phyloP scores from a whole-genome alignment of 1,140 invertebrate species.

The Mya arenaria region DNA sequence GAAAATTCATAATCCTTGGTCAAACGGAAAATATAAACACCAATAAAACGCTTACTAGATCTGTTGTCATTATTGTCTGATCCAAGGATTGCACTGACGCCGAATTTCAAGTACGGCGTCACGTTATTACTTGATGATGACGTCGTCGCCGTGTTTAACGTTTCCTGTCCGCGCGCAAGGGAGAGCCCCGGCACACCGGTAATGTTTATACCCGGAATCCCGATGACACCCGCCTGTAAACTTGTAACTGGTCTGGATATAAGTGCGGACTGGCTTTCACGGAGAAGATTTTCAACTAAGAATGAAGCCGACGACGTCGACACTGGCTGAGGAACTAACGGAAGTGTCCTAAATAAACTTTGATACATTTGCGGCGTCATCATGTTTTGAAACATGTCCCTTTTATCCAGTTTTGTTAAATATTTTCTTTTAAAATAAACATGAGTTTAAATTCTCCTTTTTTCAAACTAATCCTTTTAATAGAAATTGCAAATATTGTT shows the following conservation, averaged over 20 bases:
- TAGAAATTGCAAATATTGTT: too few species aligned
- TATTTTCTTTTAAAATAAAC: too few species aligned
- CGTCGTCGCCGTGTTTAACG: background rate
- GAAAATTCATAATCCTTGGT: too few species aligned
- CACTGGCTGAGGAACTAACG: slow-evolving; percentile 54
- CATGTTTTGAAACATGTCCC: slow-evolving; percentile 73
- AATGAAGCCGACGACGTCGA: slow-evolving; percentile 78
- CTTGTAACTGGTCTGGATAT: slow-evolving; percentile 51
- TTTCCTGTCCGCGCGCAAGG: background rate
- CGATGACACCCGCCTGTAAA: background rate
- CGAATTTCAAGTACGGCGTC: slow-evolving; percentile 92
- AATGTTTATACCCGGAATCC: slow-evolving; percentile 50
- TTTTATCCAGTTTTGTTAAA: too few species aligned
- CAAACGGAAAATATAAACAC: too few species aligned
- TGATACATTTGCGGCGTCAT: slow-evolving; percentile 71
- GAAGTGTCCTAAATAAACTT: slow-evolving; percentile 64
- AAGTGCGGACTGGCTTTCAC: slow-evolving; percentile 74
- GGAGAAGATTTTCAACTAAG: slow-evolving; percentile 83
- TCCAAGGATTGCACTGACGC: slow-evolving; percentile 93
- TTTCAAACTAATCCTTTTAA: too few species aligned
- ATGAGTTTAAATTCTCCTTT: too few species aligned
- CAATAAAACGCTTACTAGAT: slow-evolving; percentile 54
- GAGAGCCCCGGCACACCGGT: slow-evolving; percentile 2
- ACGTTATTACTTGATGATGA: background rate
- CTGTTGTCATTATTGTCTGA: slow-evolving; percentile 46